A percentile compares a stretch with the other conserved stretches of the same genome.
phyloP scores from a whole-genome alignment of 2,888 invertebrate species.

The Oxystoma pomonae region DNA sequence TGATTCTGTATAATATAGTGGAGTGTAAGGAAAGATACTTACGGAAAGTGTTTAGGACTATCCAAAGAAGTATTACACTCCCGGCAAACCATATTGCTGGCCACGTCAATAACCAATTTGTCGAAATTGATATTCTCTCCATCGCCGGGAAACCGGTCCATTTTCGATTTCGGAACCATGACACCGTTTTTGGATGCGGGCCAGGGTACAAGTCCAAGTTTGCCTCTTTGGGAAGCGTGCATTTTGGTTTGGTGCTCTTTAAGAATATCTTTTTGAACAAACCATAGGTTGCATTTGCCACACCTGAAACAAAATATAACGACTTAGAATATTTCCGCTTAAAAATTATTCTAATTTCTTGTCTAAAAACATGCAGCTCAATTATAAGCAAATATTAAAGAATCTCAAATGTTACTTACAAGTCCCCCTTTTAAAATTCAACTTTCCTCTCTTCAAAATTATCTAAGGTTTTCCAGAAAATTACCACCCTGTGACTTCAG shows the following conservation, averaged over 20 bases:
- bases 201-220: conserved; percentile 40
- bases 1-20: too few species aligned
- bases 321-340: too few species aligned
- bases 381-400: too few species aligned
- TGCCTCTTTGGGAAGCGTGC: conserved; percentile 42
- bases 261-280: conserved; percentile 65
- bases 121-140: conserved; percentile 47
- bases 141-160: conserved; percentile 40
- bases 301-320: conserved; percentile 47
- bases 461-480: too few species aligned
- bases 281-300: conserved; percentile 68
- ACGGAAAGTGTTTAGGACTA: conserved; percentile 77
- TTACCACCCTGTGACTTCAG: too few species aligned
- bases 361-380: too few species aligned
- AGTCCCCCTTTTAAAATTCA: too few species aligned
- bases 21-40: conserved; percentile 47
- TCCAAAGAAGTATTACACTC: conserved; percentile 73
- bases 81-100: conserved; percentile 59
- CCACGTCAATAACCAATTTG: conserved; percentile 44
- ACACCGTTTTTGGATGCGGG: conserved; percentile 40
- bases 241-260: conserved; percentile 55
- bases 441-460: too few species aligned
- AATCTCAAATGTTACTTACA: too few species aligned
- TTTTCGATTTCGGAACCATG: conserved; percentile 45
- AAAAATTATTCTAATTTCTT: too few species aligned